A percentile compares a stretch with the other conserved stretches of the same genome.
Evolutionary conservation across 2,797 vertebrate species (phyloP).

Genomic region (Balearica regulorum): DNA sequence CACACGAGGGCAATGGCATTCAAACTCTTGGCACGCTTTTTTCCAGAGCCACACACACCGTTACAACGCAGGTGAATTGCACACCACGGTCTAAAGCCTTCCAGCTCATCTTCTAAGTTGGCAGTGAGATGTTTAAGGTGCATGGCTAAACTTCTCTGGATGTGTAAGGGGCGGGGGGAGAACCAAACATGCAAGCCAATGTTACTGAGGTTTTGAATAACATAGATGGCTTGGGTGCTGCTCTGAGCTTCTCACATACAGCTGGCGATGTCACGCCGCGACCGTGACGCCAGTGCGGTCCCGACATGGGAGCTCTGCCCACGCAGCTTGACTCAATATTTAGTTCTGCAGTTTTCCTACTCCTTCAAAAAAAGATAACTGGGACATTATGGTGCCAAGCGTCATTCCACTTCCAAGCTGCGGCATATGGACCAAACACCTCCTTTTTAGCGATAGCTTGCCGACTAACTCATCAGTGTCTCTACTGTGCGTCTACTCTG

Average conservation of each 20-base stretch:
- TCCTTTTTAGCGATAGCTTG: not conserved
- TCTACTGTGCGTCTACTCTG: not conserved
- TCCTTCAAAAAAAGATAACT: constrained; percentile 11
- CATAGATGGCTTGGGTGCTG: not conserved
- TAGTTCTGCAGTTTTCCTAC: constrained; percentile 4
- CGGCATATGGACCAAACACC: constrained; percentile 13
- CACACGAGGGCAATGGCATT: not conserved
- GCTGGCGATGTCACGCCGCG: not conserved
- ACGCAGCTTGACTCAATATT: not conserved
- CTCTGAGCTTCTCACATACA: not conserved
- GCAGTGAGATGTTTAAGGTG: not conserved
- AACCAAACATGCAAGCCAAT: not conserved
- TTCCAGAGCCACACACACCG: not conserved
- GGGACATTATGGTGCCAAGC: constrained; percentile 2
- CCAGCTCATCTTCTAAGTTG: not conserved
- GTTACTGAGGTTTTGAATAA: not conserved
- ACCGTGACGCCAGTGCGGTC: not conserved
- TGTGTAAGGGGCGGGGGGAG: not conserved
- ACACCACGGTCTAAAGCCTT: not conserved
- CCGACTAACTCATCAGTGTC: not conserved
- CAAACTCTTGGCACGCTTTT: not conserved
- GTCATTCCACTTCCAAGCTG: not conserved
- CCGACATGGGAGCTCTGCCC: not conserved
- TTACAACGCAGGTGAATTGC: not conserved
- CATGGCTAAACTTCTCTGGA: not conserved